phyloP scores from a whole-genome alignment of 2,113 vertebrate genomes.

The Hemibagrus wyckioides region DNA sequence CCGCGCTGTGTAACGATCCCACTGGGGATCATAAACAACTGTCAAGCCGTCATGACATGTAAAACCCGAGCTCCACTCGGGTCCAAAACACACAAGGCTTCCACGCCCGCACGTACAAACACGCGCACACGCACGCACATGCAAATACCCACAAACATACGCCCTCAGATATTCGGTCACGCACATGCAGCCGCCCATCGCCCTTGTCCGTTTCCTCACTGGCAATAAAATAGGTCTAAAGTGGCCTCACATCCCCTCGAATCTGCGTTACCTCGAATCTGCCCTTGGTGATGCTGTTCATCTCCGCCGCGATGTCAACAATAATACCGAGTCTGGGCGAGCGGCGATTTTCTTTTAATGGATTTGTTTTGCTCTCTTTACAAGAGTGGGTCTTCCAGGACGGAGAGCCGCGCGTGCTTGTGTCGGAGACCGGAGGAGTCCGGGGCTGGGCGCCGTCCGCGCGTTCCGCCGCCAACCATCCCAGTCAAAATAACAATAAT shows the following conservation, averaged over 20 bases:
- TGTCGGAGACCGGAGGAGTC: slow-evolving; percentile 61
- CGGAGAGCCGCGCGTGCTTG: slow-evolving; percentile 47
- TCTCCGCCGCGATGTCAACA: slow-evolving; percentile 73
- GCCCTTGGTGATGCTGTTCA: slow-evolving; percentile 82
- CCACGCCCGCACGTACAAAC: neutral
- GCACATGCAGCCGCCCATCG: slow-evolving; percentile 48
- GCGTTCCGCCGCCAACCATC: slow-evolving; percentile 72
- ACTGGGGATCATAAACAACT: slow-evolving; percentile 74
- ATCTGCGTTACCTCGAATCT: slow-evolving; percentile 78
- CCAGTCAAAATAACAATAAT: slow-evolving; percentile 82
- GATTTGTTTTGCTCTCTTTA: slow-evolving; percentile 37
- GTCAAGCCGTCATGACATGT: slow-evolving; percentile 58
- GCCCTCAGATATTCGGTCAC: neutral
- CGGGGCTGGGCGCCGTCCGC: slow-evolving; percentile 54
- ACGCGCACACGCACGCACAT: slow-evolving; percentile 9
- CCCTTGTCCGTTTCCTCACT: slow-evolving; percentile 51
- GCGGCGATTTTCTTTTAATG: slow-evolving; percentile 16
- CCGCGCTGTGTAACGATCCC: slow-evolving; percentile 65
- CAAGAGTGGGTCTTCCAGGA: slow-evolving; percentile 47
- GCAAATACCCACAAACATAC: neutral
- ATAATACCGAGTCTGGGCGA: slow-evolving; percentile 55
- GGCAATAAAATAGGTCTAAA: slow-evolving; percentile 53
- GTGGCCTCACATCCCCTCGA: slow-evolving; percentile 53
- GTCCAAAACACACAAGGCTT: slow-evolving; percentile 32
- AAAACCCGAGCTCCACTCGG: slow-evolving; percentile 53